Base-by-base conservation (phyloP, 2,888 invertebrate species). In the Thalpophila matura region DNA sequence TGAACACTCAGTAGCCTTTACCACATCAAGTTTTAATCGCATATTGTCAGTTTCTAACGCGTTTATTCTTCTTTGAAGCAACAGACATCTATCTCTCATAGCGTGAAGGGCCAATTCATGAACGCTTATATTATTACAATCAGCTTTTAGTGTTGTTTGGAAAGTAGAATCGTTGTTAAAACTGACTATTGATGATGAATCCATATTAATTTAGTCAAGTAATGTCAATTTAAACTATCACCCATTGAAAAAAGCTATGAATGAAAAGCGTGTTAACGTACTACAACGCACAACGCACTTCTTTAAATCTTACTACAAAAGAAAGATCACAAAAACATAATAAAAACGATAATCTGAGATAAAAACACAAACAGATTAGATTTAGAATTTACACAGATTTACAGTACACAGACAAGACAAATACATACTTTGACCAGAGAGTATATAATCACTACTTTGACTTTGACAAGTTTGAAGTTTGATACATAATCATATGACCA, bases 81-180 rank as follows among this genome's bases (percentile, higher is more conserved):
- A 95, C 84, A 97, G 96, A 90, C 98, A 98, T 50, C 98, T 95
- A 88, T 98, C 98, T 86, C 97, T 96, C 96, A 98, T 96, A 10
- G 97, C 98, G 86, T 97, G 97, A 63, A 98, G 94, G 2, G 98
- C 98, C 60, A 98, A 95, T 90, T 97, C 96, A 61, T 97, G 92
- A 3, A 97, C 97, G 87, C 96, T 96, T 42, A 96, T 93, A 68
- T 92, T 91, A 66, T 87, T 91, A 64, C 79, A 88, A 22, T 94
- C 95, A 6, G 85, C 87, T 86, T 95, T 95, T 35, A 92, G 61
- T 10, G 93, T 93, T n/a, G 87, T 86, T 83, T 94, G 93, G 49
- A 91, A 90, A 53, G 93, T 91, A 14, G 93, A 89, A 78, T 95
- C 95, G 81, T 94, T 95, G 71, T 91, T 94, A 67, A 94, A 95